Evolutionary conservation across 2,888 invertebrate species (phyloP), one percentile per base, ranked within the genome.

Genomic region (Sinelater perroti): DNA sequence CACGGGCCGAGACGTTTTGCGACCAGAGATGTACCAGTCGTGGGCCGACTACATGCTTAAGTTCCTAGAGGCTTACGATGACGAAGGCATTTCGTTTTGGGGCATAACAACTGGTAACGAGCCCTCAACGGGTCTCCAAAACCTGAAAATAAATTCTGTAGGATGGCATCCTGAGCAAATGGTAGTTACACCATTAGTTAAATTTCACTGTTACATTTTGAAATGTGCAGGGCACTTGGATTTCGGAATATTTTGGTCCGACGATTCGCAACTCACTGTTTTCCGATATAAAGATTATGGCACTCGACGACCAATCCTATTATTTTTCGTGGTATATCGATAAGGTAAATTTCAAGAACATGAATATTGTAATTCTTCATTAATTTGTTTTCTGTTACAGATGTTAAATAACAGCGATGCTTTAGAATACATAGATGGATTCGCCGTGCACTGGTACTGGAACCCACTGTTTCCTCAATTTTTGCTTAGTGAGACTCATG

Each of bases 21-120:
- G 13, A 31, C 14, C 46, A 13, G n/a, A 17, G 21, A 91, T 86
- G 74, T 93, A 90, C 74, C 88, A 91, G 74, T 73, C 86, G 0
- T 96, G 88, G 82, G 93, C 93, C 0, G 81, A 92, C 64, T 95
- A 95, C 72, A 87, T 90, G 72, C 69, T 92, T 1, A 89, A 85
- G 74, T 94, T 93, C 79, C 76, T 96, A 31, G 85, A 93, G 63
- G 85, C 84, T 51, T 95, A 95, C 77, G 80, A 83, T 59, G 81
- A 83, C 24, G 77, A 86, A n/a, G 86, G 86, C 11, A 76, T 86
- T 31, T 77, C 82, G 2, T 85, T 90, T 63, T 97, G 95, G 95
- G 92, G 87, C 0, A 78, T 95, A 18, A 91, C 95, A 0, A 89
- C 91, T 0, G 92, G 93, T 17, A 96, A 96, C 74, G 95, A 96